A percentile compares a stretch with the other conserved stretches of the same genome.
phyloP scores from a whole-genome alignment of 2,113 vertebrate species.

The Sus scrofa region T2T-Sscrofa CM000820.6:42907501-42908000 shows the following conservation, averaged over 20 bases:
- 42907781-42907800: neutral
- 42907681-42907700: neutral
- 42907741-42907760: neutral
- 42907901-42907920: neutral
- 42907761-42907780: neutral
- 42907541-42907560: neutral
- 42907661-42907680: neutral
- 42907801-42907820: neutral
- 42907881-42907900: accelerated
- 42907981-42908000: neutral
- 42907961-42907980: neutral
- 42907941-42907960: neutral
- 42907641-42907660: neutral
- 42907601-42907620: neutral
- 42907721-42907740: neutral
- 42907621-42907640: accelerated
- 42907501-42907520: neutral
- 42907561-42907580: neutral
- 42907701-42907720: neutral
- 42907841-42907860: neutral
- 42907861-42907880: accelerated
- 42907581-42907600: neutral
- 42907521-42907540: neutral
- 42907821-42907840: neutral
- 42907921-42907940: neutral